Evolutionary conservation across 2,797 vertebrate species (phyloP).

Genomic region (Lepilemur septentrionalis): DNA sequence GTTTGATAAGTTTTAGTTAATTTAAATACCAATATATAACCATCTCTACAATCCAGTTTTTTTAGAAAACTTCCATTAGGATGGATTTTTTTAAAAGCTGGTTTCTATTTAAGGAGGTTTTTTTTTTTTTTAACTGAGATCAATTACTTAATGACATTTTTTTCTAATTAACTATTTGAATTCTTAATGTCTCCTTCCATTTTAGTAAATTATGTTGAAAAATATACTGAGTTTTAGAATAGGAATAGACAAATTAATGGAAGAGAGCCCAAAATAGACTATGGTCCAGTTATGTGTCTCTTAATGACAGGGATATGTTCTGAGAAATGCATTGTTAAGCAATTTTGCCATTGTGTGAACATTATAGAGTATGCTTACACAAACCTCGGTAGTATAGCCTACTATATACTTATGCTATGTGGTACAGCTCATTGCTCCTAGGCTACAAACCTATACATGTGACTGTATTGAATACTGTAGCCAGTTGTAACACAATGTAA

Average conservation of each 20-base stretch:
- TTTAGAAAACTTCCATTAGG: slow-evolving; percentile 16
- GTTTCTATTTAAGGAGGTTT: neutral
- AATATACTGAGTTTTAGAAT: neutral
- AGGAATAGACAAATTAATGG: slow-evolving; percentile 1
- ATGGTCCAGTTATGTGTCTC: neutral
- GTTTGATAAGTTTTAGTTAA: slow-evolving; percentile 12
- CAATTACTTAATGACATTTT: slow-evolving; percentile 1
- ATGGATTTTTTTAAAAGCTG: slow-evolving; percentile 16
- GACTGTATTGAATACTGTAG: neutral
- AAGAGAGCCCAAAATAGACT: neutral
- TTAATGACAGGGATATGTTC: neutral
- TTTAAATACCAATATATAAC: neutral
- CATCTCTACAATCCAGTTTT: neutral
- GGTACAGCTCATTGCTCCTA: neutral
- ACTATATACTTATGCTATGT: neutral
- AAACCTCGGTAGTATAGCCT: neutral
- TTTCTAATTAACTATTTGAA: slow-evolving; percentile 41
- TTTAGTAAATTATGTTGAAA: slow-evolving; percentile 12
- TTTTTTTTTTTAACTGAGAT: neutral
- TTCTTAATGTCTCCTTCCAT: slow-evolving; percentile 17
- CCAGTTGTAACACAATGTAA: neutral
- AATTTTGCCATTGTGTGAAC: neutral
- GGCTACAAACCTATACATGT: neutral
- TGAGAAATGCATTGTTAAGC: neutral
- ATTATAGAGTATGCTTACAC: neutral